Percentiles rank a stretch among this genome's conserved stretches.
These are phyloP conservation scores for Eidolon dupreanum DNA, from an alignment of 2,797 vertebrate species.

Conservation along the genomic window DNA sequence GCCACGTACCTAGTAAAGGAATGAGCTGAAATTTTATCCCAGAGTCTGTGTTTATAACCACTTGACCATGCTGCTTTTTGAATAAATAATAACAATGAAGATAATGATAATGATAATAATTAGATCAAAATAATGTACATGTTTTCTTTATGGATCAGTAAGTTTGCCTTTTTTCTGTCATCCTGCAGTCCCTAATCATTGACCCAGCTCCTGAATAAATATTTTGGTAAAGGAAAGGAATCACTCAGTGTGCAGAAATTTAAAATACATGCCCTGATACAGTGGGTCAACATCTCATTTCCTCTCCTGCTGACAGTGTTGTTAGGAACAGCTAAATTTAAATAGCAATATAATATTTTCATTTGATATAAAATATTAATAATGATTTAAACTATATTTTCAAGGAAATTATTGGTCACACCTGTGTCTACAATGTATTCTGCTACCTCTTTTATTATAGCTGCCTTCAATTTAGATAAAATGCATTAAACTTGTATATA, in stretches of 20 bases:
- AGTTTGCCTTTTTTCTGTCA: background rate
- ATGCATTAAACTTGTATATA: constrained; percentile 60
- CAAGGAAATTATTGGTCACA: constrained; percentile 59
- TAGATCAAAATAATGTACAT: background rate
- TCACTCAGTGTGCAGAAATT: constrained; percentile 4
- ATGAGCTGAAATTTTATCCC: background rate
- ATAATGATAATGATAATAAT: background rate
- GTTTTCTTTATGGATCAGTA: background rate
- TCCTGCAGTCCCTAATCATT: background rate
- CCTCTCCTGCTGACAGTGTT: background rate
- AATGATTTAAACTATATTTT: constrained; percentile 55
- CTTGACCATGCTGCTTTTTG: background rate
- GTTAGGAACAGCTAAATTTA: constrained; percentile 58
- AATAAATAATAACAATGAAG: background rate
- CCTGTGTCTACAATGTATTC: constrained; percentile 53
- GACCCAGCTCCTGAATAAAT: constrained; percentile 28
- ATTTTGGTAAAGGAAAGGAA: background rate
- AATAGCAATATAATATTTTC: constrained; percentile 67
- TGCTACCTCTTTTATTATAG: constrained; percentile 22
- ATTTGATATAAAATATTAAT: constrained; percentile 76
- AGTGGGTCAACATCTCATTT: constrained; percentile 52
- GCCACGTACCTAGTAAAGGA: background rate
- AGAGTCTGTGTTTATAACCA: background rate
- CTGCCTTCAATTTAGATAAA: constrained; percentile 52
- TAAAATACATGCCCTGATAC: constrained; percentile 16